Percentiles rank a stretch among this genome's conserved stretches.
phyloP scores from a whole-genome alignment of 2,113 vertebrate species.

The Arizona elegans region DNA sequence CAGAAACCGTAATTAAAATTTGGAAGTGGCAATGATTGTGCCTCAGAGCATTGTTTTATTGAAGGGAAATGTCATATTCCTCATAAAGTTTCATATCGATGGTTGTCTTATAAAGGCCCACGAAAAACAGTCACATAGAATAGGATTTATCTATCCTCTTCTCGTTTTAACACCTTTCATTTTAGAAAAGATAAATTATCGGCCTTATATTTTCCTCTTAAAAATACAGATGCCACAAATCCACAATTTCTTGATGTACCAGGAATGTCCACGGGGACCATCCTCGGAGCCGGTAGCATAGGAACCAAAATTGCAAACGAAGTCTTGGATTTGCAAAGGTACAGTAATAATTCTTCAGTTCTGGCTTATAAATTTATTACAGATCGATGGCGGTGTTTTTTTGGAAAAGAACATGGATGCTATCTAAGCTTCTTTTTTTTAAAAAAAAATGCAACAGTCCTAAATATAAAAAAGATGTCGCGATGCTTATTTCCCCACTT shows the following conservation, averaged over 20 bases:
- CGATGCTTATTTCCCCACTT: neutral
- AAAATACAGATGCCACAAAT: slow-evolving; percentile 70
- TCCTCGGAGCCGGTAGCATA: slow-evolving; percentile 86
- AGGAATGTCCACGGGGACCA: slow-evolving; percentile 71
- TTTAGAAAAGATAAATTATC: neutral
- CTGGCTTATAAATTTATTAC: neutral
- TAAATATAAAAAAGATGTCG: neutral
- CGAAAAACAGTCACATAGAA: neutral
- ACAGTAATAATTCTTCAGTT: neutral
- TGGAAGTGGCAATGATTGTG: neutral
- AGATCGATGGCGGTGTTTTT: no score
- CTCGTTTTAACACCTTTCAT: neutral
- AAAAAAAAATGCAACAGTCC: neutral
- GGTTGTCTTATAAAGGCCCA: neutral
- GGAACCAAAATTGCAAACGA: slow-evolving; percentile 87
- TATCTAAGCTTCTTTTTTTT: neutral
- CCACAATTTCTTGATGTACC: slow-evolving; percentile 78
- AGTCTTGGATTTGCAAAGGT: slow-evolving; percentile 87
- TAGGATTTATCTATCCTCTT: neutral
- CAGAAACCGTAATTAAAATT: neutral
- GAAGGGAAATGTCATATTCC: neutral
- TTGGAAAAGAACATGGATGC: neutral
- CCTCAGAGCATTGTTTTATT: neutral
- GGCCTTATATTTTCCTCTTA: slow-evolving; percentile 21
- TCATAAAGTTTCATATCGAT: neutral